These are phyloP conservation scores for Meloidogyne floridensis DNA, from an alignment of 1,140 invertebrate genomes.

Conservation along the genomic window DNA sequence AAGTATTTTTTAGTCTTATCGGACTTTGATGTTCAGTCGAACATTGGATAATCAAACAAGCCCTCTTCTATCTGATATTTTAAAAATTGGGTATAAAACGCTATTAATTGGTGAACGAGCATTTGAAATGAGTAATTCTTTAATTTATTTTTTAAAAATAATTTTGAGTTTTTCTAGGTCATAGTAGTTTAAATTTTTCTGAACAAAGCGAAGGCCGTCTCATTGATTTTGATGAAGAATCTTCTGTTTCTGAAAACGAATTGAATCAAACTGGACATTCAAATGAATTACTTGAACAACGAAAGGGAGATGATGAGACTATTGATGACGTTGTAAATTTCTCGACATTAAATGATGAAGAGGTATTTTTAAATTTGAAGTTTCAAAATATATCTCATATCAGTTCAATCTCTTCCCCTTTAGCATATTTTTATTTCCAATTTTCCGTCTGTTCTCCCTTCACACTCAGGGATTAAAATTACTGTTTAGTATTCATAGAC, in stretches of 20 bases:
- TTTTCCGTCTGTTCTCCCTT: too few relatives aligned
- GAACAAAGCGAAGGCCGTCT: background rate
- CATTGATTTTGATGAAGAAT: background rate
- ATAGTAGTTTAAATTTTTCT: background rate
- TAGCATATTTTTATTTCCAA: too few relatives aligned
- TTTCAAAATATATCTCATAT: too few relatives aligned
- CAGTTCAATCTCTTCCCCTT: too few relatives aligned
- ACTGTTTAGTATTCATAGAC: too few relatives aligned
- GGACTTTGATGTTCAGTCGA: background rate
- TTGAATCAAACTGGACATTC: background rate
- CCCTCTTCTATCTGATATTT: background rate
- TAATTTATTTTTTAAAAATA: background rate
- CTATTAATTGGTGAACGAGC: background rate
- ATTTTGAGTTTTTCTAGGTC: background rate
- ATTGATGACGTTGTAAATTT: background rate
- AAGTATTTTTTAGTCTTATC: background rate
- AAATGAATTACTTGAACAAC: background rate
- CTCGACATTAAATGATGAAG: background rate
- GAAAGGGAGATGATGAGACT: background rate
- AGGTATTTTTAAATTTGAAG: background rate
- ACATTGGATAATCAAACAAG: background rate
- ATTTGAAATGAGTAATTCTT: background rate
- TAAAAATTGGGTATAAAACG: background rate
- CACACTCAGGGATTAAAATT: too few relatives aligned
- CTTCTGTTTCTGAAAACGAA: background rate